A percentile compares a stretch with the other conserved stretches of the same genome.
Evolutionary conservation across 2,113 vertebrate species (phyloP).

Genomic region (Stictonetta naevosa): DNA sequence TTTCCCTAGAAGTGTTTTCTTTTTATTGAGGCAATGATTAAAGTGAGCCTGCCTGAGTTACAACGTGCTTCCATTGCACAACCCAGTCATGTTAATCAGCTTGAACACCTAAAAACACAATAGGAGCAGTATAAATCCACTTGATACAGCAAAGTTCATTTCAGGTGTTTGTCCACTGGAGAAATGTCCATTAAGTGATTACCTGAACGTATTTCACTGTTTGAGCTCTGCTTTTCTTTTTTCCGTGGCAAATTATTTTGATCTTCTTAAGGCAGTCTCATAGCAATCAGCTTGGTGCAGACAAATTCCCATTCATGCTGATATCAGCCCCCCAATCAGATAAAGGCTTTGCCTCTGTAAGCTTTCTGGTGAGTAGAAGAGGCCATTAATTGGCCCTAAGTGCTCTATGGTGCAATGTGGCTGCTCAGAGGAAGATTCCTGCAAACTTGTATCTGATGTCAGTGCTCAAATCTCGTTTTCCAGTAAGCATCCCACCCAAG

Average conservation of each 20-base stretch:
- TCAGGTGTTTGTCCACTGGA: constrained; percentile 10
- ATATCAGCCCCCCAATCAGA: neutral
- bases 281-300: neutral
- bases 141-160: constrained; percentile 26
- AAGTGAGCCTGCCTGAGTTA: constrained; percentile 16
- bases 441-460: neutral
- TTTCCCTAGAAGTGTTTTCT: constrained; percentile 53
- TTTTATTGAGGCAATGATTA: constrained; percentile 53
- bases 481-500: neutral
- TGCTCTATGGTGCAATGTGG: accelerated
- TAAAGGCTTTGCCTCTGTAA: neutral
- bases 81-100: constrained; percentile 59
- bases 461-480: neutral
- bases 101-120: constrained; percentile 43
- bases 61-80: neutral
- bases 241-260: neutral
- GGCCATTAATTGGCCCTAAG: neutral
- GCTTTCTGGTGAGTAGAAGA: neutral
- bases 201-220: neutral
- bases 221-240: neutral
- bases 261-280: neutral
- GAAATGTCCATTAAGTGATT: neutral
- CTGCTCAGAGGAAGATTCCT: neutral
- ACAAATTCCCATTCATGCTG: neutral
- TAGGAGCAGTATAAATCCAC: constrained; percentile 29